Percentiles rank a stretch among this genome's conserved stretches.
phyloP scores from a whole-genome alignment of 2,113 vertebrate species.

The Lethenteron reissneri region DNA sequence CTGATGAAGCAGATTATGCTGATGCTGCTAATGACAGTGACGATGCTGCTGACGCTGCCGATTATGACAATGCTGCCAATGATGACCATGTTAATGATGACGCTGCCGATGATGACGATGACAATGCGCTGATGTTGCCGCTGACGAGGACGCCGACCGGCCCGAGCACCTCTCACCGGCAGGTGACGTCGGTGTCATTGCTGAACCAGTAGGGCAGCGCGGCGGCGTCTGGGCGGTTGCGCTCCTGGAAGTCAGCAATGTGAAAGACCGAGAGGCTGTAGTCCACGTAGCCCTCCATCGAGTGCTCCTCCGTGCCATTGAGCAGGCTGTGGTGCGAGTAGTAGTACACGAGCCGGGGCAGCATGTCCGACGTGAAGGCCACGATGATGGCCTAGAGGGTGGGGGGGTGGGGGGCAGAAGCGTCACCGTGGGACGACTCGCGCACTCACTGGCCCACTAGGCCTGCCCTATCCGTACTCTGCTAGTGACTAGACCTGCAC shows the following conservation, averaged over 20 bases:
- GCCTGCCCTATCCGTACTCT: no score
- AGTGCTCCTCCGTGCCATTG: neutral
- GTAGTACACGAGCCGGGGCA: slow-evolving; percentile 74
- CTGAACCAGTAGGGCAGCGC: slow-evolving; percentile 14
- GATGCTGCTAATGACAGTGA: no score
- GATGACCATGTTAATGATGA: no score
- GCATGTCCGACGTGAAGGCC: slow-evolving; percentile 92
- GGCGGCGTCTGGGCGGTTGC: neutral
- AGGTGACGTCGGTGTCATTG: slow-evolving; percentile 23
- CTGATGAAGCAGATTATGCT: no score
- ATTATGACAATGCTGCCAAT: neutral
- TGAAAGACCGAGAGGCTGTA: slow-evolving; percentile 1
- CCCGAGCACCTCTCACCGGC: slow-evolving; percentile 34
- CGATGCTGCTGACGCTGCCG: neutral
- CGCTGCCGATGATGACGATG: neutral
- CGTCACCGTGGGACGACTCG: no score
- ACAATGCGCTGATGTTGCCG: neutral
- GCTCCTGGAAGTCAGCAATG: neutral
- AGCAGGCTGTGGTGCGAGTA: slow-evolving; percentile 33
- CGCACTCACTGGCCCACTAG: no score
- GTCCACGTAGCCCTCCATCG: slow-evolving; percentile 1
- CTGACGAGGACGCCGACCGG: neutral
- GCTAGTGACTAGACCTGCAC: no score
- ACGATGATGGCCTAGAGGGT: slow-evolving; percentile 66
- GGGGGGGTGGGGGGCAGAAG: no score